Evolutionary conservation across 1,140 invertebrate genomes (phyloP), one percentile per base, ranked within the genome.

Genomic region (Parapsyche elsis): DNA sequence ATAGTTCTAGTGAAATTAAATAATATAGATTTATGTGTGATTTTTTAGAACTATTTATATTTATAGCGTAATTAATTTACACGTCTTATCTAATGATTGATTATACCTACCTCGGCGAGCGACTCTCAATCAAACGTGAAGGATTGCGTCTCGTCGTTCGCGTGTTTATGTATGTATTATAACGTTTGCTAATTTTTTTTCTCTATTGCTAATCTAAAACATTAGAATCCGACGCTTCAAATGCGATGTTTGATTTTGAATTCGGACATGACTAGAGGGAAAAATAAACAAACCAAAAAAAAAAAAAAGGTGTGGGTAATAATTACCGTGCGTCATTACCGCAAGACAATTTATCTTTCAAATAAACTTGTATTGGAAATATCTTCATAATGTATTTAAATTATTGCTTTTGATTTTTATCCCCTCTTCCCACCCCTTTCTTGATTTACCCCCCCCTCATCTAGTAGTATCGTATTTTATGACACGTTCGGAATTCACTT

Each of bases 301-400:
- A 67, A 78, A 61, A 77, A 78, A 77, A 77, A 83, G 76, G 81
- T 79, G 81, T 83, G 81, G 81, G 81, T 73, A 76, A 76, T 80
- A 80, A 83, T 83, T 83, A 80, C 77, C 71, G 30, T 76, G 23
- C 57, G 57, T 76, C 81, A 79, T 83, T 83, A 82, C 75, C 23
- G 44, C 46, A 16, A 23, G 46, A 57, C 78, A 83, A 81, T 81
- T 81, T 83, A 83, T 83, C 73, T 78, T 81, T 77, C 77, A 74
- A 71, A 76, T 73, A 73, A 61, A 81, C 74, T 46, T 79, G 81
- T 81, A 81, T 83, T 81, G 1, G 80, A 83, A 83, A 83, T 81
- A 83, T 83, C 82, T 83, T 83, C 82, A 83, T 83, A 83, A 81
- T 81, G 78, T 76, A 73, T 61, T 76, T 80, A 81, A 81, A 76